Evolutionary conservation across 1,140 invertebrate genomes (phyloP), one percentile per base, ranked within the genome.

Genomic region (Lerema accius): DNA sequence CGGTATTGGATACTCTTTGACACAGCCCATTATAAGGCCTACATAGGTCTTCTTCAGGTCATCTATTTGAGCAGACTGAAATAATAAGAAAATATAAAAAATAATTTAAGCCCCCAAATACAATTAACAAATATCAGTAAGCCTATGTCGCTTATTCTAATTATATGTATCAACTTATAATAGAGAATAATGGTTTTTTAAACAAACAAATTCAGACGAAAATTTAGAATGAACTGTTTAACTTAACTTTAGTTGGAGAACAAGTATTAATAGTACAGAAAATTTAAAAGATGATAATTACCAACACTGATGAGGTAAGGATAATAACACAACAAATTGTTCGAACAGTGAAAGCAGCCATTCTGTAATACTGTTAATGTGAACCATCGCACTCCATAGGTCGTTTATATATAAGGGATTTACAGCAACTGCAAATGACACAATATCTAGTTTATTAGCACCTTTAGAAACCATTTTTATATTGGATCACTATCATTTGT

Each of bases 1-100:
- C 0, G 73, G 71, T 9, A 87, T 46, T 3, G 78, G 71, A 45
- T 67, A 67, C 0, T 76, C 55, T 1, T 63, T 43, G 0, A 69
- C 56, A 51, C 85, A 90, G 4, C 74, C 59, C 68, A 78, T 71
- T 11, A 90, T 64, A 4, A 71, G 51, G 10, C 73, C 61, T 2
- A 69, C 46, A 50, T 81, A 90, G 19, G 71, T 66, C 40, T 80
- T 51, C 43, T 80, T 80, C 3, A 86, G 42, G 0, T 82, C 78
- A 9, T 81, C 76, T 4, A 76, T 13, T 3, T 65, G 51, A 3
- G 55, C 16, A 14, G 64, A 75, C 82, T 84, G 62, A 14, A 74
- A 73, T n/a, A n/a, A n/a, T n/a, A n/a, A n/a, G n/a, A n/a, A n/a
- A n/a, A n/a, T n/a, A n/a, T n/a, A n/a, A n/a, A n/a, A n/a, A n/a